phyloP scores from a whole-genome alignment of 1,140 invertebrate genomes.

The Frieseomelitta varia region DNA sequence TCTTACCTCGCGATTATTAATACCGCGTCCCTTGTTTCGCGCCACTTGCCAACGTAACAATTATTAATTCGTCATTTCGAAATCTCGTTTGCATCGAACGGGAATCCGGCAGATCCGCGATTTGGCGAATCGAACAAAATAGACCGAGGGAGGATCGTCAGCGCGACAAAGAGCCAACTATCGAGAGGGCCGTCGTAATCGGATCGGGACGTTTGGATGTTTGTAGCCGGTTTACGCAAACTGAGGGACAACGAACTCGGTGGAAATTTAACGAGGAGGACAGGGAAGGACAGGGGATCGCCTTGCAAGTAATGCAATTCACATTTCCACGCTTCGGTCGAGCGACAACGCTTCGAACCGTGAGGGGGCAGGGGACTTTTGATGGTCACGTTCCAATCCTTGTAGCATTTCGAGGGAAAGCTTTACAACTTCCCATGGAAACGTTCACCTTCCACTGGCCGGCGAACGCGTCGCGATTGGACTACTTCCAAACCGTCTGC shows the following conservation, averaged over 20 bases:
- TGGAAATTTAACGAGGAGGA: conserved; percentile 34
- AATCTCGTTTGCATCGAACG: background rate
- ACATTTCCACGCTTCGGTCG: conserved; percentile 7
- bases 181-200: background rate
- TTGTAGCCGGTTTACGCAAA: background rate
- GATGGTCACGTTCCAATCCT: background rate
- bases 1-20: conserved; percentile 13
- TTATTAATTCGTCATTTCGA: background rate
- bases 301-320: conserved; percentile 28
- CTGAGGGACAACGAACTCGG: background rate
- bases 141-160: too few species aligned
- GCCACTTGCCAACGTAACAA: background rate
- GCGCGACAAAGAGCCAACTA: too few species aligned
- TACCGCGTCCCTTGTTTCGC: background rate
- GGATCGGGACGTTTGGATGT: background rate
- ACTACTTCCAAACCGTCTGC: conserved; percentile 48
- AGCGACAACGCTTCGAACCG: conserved; percentile 16
- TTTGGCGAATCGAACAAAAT: too few species aligned
- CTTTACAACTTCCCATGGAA: conserved; percentile 33
- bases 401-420: conserved; percentile 8
- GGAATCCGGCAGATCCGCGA: background rate
- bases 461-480: conserved; percentile 5
- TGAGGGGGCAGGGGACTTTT: background rate
- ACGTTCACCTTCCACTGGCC: background rate
- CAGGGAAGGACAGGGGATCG: too few species aligned